A percentile compares a stretch with the other conserved stretches of the same genome.
These are phyloP conservation scores for Lateolabrax maculatus DNA, from an alignment of 2,797 vertebrate genomes.

Conservation along the genomic window DNA sequence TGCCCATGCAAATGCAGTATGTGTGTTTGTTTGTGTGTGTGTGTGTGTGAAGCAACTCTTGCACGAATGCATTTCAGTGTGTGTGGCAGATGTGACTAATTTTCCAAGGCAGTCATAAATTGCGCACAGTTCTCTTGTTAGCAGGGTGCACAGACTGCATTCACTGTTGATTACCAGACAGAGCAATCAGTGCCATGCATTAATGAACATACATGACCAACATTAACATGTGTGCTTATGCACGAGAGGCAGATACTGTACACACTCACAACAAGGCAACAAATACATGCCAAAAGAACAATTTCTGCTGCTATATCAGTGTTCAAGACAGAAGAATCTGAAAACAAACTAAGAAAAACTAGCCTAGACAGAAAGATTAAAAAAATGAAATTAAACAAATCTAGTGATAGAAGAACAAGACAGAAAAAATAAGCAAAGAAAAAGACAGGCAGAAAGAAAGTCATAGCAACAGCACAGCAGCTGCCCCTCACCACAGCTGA, in stretches of 20 bases:
- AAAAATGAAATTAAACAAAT: not conserved
- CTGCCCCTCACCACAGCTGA: constrained; percentile 35
- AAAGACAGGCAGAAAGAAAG: not conserved
- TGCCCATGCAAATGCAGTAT: not conserved
- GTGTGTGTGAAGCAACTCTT: constrained; percentile 7
- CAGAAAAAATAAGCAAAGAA: not conserved
- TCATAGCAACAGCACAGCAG: constrained; percentile 15
- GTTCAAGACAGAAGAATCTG: not conserved
- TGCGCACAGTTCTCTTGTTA: constrained; percentile 44
- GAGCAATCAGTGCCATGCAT: constrained; percentile 28
- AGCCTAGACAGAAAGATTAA: not conserved
- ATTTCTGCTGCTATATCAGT: not conserved
- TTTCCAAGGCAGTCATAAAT: constrained; percentile 9
- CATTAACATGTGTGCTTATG: constrained; percentile 31
- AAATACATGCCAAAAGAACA: not conserved
- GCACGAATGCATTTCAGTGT: constrained; percentile 21
- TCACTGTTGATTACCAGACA: constrained; percentile 45
- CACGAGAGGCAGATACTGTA: not conserved
- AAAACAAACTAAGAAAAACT: not conserved
- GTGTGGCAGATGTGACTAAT: constrained; percentile 35
- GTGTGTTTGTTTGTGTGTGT: constrained; percentile 11
- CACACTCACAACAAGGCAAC: not conserved
- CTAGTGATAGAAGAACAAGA: not conserved
- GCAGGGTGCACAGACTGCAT: constrained; percentile 25
- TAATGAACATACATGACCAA: constrained; percentile 34